Conservation (phyloP, 2,888 invertebrate species). For the Pseudoips prasinana region DNA sequence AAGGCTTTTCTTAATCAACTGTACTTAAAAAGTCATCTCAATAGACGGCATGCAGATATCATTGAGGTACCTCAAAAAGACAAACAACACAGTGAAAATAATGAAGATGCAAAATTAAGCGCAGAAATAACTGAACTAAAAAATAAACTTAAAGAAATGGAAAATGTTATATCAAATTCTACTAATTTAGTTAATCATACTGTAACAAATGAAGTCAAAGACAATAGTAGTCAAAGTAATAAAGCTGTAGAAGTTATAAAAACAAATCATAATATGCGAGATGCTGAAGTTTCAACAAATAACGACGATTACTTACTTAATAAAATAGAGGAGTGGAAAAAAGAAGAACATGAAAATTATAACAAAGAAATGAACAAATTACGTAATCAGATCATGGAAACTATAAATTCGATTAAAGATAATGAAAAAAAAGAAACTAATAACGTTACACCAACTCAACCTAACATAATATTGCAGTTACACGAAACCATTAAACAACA, state of each 20-base stretch:
- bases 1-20: constrained; percentile 85
- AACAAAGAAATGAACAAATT: constrained; percentile 73
- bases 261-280: constrained; percentile 45
- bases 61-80: constrained; percentile 58
- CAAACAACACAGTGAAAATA: constrained; percentile 34
- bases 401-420: constrained; percentile 57
- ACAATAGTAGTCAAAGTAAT: constrained; percentile 10
- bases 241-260: constrained; percentile 5
- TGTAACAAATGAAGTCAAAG: constrained; percentile 14
- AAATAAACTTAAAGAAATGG: constrained; percentile 74
- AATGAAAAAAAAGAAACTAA: constrained; percentile 47
- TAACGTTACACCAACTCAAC: constrained; percentile 39
- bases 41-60: constrained; percentile 78
- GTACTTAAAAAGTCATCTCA: constrained; percentile 84
- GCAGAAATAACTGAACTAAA: constrained; percentile 70
- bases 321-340: constrained; percentile 77
- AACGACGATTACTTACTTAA: constrained; percentile 55
- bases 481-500: constrained; percentile 74
- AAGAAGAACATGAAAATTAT: constrained; percentile 77
- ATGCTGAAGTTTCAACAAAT: constrained; percentile 57
- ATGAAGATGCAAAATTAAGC: constrained; percentile 83
- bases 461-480: constrained; percentile 58
- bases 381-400: constrained; percentile 63
- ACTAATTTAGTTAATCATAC: constrained; percentile 28
- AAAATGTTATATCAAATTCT: constrained; percentile 42